Conservation (phyloP, 2,888 invertebrate species). For the Parapristionchus giblindavisi region DNA sequence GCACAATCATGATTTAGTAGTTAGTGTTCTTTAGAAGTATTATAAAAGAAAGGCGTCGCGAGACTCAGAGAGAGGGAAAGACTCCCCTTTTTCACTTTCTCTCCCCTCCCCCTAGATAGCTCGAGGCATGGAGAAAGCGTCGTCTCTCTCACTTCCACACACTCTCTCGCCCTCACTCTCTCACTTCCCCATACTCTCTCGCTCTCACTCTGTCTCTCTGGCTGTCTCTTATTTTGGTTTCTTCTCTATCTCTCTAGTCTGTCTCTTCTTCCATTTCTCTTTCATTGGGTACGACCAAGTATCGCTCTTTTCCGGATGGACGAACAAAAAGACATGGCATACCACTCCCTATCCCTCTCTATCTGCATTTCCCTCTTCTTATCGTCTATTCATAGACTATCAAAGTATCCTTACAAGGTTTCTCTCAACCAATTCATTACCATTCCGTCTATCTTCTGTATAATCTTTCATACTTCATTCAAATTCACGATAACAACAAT, state of each 20-base stretch:
- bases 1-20: too few relatives aligned
- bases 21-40: too few relatives aligned
- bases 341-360: background rate
- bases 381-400: background rate
- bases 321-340: background rate
- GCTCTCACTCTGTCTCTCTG: background rate
- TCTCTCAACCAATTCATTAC: background rate
- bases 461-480: too few relatives aligned
- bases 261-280: background rate
- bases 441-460: too few relatives aligned
- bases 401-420: background rate
- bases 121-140: too few relatives aligned
- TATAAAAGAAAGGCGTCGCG: too few relatives aligned
- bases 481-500: too few relatives aligned
- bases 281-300: background rate
- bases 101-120: too few relatives aligned
- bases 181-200: background rate
- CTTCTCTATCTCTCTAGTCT: constrained; percentile 9
- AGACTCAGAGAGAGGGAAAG: too few relatives aligned
- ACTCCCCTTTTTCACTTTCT: too few relatives aligned
- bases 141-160: too few relatives aligned
- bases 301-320: background rate
- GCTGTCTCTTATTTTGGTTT: background rate
- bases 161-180: too few relatives aligned
- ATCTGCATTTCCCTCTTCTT: background rate